phyloP scores from a whole-genome alignment of 2,113 vertebrate genomes.

The Callaeas wilsoni region DNA sequence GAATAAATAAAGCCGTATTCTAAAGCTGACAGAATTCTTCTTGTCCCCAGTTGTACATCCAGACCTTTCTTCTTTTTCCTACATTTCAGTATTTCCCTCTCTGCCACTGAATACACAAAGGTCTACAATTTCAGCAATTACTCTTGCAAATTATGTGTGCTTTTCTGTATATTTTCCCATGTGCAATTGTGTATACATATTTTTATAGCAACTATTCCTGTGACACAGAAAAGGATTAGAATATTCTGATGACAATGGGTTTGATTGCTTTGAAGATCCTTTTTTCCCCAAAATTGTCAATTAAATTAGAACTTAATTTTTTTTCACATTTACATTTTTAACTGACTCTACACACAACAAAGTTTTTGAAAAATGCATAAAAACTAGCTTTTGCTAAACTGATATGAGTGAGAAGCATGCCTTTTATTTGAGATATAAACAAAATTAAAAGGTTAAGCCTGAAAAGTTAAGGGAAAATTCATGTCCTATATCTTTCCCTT shows the following conservation, averaged over 20 bases:
- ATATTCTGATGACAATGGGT: neutral
- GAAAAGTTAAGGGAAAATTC: neutral
- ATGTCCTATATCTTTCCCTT: neutral
- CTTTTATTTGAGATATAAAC: neutral
- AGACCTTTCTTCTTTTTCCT: neutral
- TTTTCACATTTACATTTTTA: neutral
- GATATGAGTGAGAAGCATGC: neutral
- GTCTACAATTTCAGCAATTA: neutral
- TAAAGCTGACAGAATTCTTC: neutral
- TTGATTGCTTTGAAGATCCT: neutral
- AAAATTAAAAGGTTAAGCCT: neutral
- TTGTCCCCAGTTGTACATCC: neutral
- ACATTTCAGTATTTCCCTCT: neutral
- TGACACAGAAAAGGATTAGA: neutral
- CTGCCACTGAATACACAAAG: neutral
- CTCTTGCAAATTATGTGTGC: neutral
- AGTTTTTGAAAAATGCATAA: neutral
- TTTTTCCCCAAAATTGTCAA: neutral
- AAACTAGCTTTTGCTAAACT: neutral
- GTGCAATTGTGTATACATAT: neutral
- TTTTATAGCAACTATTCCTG: neutral
- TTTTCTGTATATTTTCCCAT: neutral
- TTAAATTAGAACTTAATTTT: neutral
- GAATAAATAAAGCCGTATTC: neutral
- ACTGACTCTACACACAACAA: neutral